Evolutionary conservation across 2,888 invertebrate species (phyloP), one percentile per base, ranked within the genome.

Genomic region (Pegoplata infirma): DNA sequence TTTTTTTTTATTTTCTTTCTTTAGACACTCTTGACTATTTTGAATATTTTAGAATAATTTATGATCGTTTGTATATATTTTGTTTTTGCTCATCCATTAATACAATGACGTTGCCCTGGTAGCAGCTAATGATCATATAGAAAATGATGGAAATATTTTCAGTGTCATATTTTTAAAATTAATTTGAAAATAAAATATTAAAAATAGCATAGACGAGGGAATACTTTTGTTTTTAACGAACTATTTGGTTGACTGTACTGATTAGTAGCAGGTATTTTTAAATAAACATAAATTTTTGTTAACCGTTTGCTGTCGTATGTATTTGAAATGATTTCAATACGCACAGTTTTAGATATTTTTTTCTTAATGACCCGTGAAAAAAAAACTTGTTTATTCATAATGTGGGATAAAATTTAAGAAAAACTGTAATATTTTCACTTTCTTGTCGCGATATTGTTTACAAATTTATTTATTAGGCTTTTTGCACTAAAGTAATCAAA

Each of bases 211-310:
- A 19, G 55, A 56, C 56, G 44, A 73, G 73, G 67, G 56, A 73
- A 73, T 64, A 51, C 64, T 23, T 49, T 64, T 32, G 3, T 19
- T 66, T n/a, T 21, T 25, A 14, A 49, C 19, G 40, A 55, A 55
- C 56, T 40, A 25, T 47, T 36, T 56, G 36, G 63, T 19, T 66
- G 51, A 73, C 73, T 73, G 72, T 73, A 66, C 73, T 51, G 36
- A 40, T 40, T 40, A 12, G 36, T 6, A 58, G 10, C 56, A 36
- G 40, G n/a, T 40, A 40, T 40, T 21, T 1, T 7, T 21, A n/a
- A 32, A 40, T 5, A 10, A n/a, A 1, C 5, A 12, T 12, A n/a
- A 36, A 36, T 19, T 14, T 0, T 0, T 58, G 21, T 58, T 58
- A 58, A 40, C 21, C 36, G 3, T 36, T 40, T 56, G 19, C 1